These are phyloP conservation scores for Macrotus californicus DNA, from an alignment of 2,113 vertebrate genomes.

Conservation along the genomic window DNA sequence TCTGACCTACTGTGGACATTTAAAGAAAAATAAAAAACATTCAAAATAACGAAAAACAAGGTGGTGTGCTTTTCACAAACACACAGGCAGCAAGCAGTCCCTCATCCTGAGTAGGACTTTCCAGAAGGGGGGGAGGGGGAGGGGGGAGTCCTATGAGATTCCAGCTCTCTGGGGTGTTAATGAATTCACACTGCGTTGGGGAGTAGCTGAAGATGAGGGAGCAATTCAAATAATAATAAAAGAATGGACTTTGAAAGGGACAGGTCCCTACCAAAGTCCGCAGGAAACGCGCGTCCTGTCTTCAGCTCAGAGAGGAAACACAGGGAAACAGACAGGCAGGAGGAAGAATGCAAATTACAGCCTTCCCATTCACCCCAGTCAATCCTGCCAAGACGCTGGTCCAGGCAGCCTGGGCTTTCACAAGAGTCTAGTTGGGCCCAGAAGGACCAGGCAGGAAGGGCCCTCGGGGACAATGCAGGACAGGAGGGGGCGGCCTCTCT, in stretches of 20 bases:
- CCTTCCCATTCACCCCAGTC: not conserved
- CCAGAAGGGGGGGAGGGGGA: conserved; percentile 12
- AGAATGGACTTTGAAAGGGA: not conserved
- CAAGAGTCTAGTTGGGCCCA: not conserved
- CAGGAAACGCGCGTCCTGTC: not conserved
- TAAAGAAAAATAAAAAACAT: not conserved
- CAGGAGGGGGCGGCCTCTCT: not conserved
- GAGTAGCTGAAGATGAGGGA: not conserved
- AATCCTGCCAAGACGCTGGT: not conserved
- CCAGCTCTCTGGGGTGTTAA: not conserved
- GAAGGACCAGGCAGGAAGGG: not conserved
- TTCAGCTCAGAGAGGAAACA: not conserved
- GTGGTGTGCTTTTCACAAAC: not conserved
- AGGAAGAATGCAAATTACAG: not conserved
- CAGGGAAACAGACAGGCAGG: not conserved
- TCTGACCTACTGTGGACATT: not conserved
- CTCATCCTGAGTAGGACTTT: not conserved
- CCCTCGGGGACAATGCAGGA: not conserved
- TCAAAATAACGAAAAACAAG: not conserved
- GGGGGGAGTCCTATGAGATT: not conserved
- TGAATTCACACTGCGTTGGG: not conserved
- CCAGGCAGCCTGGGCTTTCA: not conserved
- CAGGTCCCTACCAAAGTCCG: not conserved
- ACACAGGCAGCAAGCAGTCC: not conserved
- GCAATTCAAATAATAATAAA: not conserved